A percentile compares a stretch with the other conserved stretches of the same genome.
Evolutionary conservation across 2,888 invertebrate species (phyloP).

Genomic region (Ornithoptera priamus): DNA sequence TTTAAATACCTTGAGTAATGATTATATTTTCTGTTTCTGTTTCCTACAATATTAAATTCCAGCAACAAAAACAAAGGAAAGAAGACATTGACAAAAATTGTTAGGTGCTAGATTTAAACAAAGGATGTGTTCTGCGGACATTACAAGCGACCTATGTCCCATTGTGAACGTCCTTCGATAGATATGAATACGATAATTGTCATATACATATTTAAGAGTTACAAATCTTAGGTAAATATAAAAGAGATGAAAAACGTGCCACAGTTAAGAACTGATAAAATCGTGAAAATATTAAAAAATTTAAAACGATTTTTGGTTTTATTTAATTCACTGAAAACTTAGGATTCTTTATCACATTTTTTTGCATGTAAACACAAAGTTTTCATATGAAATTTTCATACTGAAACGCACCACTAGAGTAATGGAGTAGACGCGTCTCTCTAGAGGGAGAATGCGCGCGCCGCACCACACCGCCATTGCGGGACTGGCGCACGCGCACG

Average conservation of each 20-base stretch:
- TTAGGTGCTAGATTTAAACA: too few species aligned
- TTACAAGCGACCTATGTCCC: too few species aligned
- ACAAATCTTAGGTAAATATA: not conserved
- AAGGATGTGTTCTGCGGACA: too few species aligned
- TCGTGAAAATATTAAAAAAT: not conserved
- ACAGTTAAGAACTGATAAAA: not conserved
- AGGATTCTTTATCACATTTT: not conserved
- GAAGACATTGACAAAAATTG: too few species aligned
- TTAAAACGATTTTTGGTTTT: not conserved
- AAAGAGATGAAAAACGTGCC: not conserved
- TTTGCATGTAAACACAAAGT: not conserved
- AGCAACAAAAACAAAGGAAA: too few species aligned
- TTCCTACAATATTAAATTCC: too few species aligned
- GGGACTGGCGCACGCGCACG: constrained; percentile 55
- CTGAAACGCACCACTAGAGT: constrained; percentile 68
- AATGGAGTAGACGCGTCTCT: constrained; percentile 72
- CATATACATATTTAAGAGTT: too few species aligned
- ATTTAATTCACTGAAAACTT: constrained; percentile 5
- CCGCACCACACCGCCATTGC: constrained; percentile 79
- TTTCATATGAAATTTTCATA: constrained; percentile 6
- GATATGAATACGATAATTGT: too few species aligned
- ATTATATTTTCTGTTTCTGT: too few species aligned
- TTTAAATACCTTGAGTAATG: too few species aligned
- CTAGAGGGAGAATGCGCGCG: constrained; percentile 72
- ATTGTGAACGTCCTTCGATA: too few species aligned